A percentile compares a stretch with the other conserved stretches of the same genome.
Conservation (phyloP, 2,888 invertebrate species). For the Ectropis crepuscularia region DNA sequence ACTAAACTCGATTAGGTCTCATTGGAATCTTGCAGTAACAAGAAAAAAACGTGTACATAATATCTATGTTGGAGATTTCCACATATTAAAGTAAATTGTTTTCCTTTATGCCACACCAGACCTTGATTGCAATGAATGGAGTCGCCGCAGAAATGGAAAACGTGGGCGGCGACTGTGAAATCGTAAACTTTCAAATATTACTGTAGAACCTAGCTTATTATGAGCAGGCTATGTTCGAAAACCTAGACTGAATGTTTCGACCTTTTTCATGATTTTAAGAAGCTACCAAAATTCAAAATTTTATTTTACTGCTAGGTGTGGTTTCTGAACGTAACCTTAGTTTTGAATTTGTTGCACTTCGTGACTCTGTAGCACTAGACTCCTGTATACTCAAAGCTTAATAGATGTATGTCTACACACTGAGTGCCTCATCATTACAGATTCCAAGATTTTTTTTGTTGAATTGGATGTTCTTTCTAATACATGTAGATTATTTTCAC, state of each 20-base stretch:
- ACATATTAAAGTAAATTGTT: conserved; percentile 56
- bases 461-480: too few species aligned
- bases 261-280: conserved; percentile 38
- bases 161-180: conserved; percentile 72
- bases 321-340: conserved; percentile 83
- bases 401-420: conserved; percentile 23
- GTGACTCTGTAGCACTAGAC: conserved; percentile 35
- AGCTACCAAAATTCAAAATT: conserved; percentile 48
- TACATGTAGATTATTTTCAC: too few species aligned
- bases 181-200: conserved; percentile 72
- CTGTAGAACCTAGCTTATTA: conserved; percentile 71
- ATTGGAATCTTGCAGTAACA: conserved; percentile 39
- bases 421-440: conserved; percentile 1
- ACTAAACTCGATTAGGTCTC: conserved; percentile 40
- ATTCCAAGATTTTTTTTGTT: neutral
- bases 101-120: conserved; percentile 73
- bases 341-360: conserved; percentile 43
- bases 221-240: conserved; percentile 82
- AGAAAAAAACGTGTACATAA: conserved; percentile 9
- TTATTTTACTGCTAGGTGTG: conserved; percentile 55
- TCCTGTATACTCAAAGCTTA: conserved; percentile 26
- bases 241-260: conserved; percentile 58
- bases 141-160: conserved; percentile 73
- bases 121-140: conserved; percentile 80
- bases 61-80: neutral